phyloP scores from a whole-genome alignment of 2,797 vertebrate species.

The Chelidonichthys spinosus region DNA sequence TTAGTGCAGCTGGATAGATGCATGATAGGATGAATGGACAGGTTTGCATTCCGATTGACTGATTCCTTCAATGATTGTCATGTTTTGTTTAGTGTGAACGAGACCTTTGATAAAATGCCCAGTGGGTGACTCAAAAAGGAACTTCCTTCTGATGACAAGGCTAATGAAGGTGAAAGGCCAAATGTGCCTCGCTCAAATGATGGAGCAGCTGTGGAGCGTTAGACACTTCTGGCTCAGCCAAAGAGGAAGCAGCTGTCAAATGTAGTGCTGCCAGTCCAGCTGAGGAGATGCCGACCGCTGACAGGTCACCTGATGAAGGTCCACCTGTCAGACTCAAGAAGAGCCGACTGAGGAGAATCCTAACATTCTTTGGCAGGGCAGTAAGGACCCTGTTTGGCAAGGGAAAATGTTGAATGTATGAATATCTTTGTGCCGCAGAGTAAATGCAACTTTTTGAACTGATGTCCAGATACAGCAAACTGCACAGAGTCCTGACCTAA shows the following conservation, averaged over 20 bases:
- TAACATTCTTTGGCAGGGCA: background rate
- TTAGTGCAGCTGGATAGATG: background rate
- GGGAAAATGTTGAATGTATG: background rate
- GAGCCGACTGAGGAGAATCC: background rate
- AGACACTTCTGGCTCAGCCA: background rate
- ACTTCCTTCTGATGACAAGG: background rate
- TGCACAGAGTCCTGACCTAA: too few species aligned
- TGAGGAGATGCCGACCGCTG: background rate
- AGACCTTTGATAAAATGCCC: background rate
- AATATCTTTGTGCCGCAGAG: background rate
- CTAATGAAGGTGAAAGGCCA: background rate
- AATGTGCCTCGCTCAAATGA: background rate
- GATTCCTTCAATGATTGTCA: background rate
- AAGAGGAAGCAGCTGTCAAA: background rate
- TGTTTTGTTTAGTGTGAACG: background rate
- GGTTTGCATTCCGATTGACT: background rate
- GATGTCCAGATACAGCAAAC: background rate
- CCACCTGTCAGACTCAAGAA: background rate
- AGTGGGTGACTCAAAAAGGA: background rate
- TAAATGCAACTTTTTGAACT: background rate
- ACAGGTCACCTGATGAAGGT: background rate
- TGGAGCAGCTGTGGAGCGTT: background rate
- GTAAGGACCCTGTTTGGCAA: background rate
- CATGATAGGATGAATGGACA: background rate
- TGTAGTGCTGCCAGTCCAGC: background rate